Conservation (phyloP, 2,797 vertebrate species). For the Synaphobranchus kaupii region DNA sequence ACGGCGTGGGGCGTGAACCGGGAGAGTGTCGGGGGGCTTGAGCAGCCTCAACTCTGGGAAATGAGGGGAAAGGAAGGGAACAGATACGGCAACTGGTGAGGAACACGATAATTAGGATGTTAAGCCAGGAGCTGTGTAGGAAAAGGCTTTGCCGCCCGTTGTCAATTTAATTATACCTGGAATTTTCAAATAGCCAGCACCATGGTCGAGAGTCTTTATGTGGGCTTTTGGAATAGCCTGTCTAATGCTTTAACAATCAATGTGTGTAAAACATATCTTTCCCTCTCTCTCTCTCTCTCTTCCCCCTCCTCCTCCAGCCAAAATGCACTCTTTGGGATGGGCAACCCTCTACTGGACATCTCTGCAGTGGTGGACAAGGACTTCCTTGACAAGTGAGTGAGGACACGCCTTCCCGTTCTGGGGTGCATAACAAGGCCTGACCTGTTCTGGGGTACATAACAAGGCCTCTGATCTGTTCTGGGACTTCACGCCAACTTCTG, state of each 20-base stretch:
- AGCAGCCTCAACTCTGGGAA: too few relatives aligned
- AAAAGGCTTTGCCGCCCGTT: not conserved
- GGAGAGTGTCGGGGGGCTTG: too few relatives aligned
- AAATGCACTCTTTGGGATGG: conserved; percentile 96
- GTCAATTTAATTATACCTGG: not conserved
- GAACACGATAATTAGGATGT: too few relatives aligned
- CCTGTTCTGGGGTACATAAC: not conserved
- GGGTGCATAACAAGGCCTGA: not conserved
- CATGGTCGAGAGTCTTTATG: not conserved
- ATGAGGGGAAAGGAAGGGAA: too few relatives aligned
- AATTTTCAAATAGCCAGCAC: not conserved
- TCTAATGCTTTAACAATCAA: not conserved
- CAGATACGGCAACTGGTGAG: too few relatives aligned
- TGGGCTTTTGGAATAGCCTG: not conserved
- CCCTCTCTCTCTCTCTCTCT: too few relatives aligned
- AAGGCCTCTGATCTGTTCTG: not conserved
- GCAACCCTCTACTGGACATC: conserved; percentile 96
- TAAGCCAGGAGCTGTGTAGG: too few relatives aligned
- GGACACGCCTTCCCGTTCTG: not conserved
- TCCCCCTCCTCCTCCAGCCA: conserved; percentile 68
- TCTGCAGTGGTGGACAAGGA: conserved; percentile 94
- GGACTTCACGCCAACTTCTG: too few relatives aligned
- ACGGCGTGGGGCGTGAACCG: too few relatives aligned
- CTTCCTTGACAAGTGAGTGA: conserved; percentile 95
- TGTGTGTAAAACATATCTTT: not conserved